Conservation (phyloP, 2,113 vertebrate genomes). For the Atractosteus spatula region DNA sequence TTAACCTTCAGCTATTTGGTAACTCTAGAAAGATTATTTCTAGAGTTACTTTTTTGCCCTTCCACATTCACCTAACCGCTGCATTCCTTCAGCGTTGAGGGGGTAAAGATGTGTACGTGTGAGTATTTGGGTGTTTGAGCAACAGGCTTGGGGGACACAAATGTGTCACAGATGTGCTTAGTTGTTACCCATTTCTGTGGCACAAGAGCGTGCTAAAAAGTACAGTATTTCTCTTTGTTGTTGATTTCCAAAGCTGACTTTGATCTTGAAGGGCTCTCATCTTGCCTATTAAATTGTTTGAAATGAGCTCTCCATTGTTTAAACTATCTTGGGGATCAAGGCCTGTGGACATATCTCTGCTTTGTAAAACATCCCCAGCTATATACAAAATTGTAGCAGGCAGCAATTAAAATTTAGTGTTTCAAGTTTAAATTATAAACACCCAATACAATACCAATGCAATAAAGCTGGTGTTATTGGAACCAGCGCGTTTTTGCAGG, state of each 20-base stretch:
- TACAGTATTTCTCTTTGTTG: conserved; percentile 43
- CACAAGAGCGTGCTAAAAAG: conserved; percentile 26
- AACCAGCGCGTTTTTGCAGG: no score
- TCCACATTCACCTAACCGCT: not conserved
- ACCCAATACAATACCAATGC: not conserved
- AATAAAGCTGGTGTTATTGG: no score
- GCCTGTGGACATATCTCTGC: conserved; percentile 35
- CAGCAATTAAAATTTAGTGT: not conserved
- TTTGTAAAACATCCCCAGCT: conserved; percentile 16
- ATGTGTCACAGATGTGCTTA: conserved; percentile 12
- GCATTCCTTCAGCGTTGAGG: not conserved
- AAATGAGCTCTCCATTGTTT: conserved; percentile 34
- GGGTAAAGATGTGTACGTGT: conserved; percentile 6
- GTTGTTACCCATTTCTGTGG: conserved; percentile 10
- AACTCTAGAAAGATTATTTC: not conserved
- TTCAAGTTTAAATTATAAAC: conserved; percentile 17
- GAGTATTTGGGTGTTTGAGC: not conserved
- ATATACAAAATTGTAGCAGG: conserved; percentile 31
- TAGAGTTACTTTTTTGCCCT: not conserved
- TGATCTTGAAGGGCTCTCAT: conserved; percentile 32
- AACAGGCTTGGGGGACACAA: conserved; percentile 6
- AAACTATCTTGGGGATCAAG: conserved; percentile 42
- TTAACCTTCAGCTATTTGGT: not conserved
- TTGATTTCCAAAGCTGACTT: conserved; percentile 43
- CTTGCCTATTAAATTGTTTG: conserved; percentile 15